A percentile compares a stretch with the other conserved stretches of the same genome.
These are phyloP conservation scores for Hyppa rectilinea DNA, from an alignment of 2,888 invertebrate genomes.

Conservation along the genomic window DNA sequence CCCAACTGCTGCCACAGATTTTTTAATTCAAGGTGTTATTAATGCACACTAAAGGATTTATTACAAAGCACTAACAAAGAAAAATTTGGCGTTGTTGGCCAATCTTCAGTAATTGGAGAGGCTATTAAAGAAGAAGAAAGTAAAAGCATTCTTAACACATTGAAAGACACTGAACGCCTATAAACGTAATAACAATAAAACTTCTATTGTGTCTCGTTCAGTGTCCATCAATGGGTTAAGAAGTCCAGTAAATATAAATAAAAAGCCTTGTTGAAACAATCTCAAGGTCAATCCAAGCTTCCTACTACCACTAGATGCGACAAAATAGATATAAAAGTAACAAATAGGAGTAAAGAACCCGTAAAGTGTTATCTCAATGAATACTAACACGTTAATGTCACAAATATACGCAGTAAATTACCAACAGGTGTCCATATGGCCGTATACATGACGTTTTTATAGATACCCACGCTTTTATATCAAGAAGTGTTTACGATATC, in stretches of 20 bases:
- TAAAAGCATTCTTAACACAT: too few species aligned
- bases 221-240: too few species aligned
- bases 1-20: background rate
- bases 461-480: slow-evolving; percentile 43
- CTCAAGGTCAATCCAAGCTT: slow-evolving; percentile 30
- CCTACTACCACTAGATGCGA: slow-evolving; percentile 5
- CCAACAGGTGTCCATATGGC: slow-evolving; percentile 31
- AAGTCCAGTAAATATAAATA: background rate
- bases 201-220: too few species aligned
- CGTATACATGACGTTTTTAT: slow-evolving; percentile 27
- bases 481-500: slow-evolving; percentile 40
- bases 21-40: too few species aligned
- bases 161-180: too few species aligned
- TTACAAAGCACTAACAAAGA: background rate
- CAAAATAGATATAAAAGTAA: slow-evolving; percentile 31
- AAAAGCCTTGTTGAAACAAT: background rate
- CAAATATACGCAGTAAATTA: slow-evolving; percentile 53
- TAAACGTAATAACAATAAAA: too few species aligned
- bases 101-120: background rate
- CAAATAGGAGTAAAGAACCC: slow-evolving; percentile 37
- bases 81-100: background rate
- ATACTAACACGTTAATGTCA: slow-evolving; percentile 45
- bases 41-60: background rate
- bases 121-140: background rate
- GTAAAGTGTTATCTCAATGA: slow-evolving; percentile 50